Base-by-base conservation (phyloP, 1,140 invertebrate genomes). In the Maconellicoccus hirsutus region DNA sequence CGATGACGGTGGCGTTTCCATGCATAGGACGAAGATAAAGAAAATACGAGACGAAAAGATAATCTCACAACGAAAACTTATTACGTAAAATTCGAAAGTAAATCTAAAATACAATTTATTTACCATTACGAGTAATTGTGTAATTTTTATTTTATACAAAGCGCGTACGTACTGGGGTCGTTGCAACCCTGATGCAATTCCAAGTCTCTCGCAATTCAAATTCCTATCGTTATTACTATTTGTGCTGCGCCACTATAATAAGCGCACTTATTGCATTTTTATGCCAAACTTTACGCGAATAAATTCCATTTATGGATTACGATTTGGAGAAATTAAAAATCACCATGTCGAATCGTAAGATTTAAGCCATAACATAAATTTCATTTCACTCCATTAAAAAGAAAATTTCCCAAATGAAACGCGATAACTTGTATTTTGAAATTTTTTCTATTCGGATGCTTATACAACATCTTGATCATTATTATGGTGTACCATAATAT, bases 41-140 rank as follows among this genome's bases (percentile, higher is more conserved):
- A 52, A 52, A 52, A 52, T 3, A 2, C 42, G 42, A 52, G 42
- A 33, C 29, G 12, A 3, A 12, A 33, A 33, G 4, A 52, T 52
- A 52, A 52, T 52, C 42, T 14, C 42, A 16, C n/a, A 14, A 16
- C 12, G 42, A 52, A 52, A 52, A 33, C 29, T 33, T 33, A 33
- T 33, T 33, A 33, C 29, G 3, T 33, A 33, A 33, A 33, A 33
- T 33, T 33, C n/a, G n/a, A 52, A 52, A 52, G 42, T 52, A 52
- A 52, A 52, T 52, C 42, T 52, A 52, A 52, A 52, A 52, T 16
- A 52, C 42, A 52, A 52, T 52, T 52, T 52, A 52, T 52, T 52
- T 52, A 52, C 42, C 42, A 52, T 52, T 52, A 14, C 42, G 42
- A 52, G 42, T 52, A 52, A 52, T 52, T 19, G 42, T 52, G 42